Base-by-base conservation (phyloP, 2,888 invertebrate species). In the Lobophora halterata region DNA sequence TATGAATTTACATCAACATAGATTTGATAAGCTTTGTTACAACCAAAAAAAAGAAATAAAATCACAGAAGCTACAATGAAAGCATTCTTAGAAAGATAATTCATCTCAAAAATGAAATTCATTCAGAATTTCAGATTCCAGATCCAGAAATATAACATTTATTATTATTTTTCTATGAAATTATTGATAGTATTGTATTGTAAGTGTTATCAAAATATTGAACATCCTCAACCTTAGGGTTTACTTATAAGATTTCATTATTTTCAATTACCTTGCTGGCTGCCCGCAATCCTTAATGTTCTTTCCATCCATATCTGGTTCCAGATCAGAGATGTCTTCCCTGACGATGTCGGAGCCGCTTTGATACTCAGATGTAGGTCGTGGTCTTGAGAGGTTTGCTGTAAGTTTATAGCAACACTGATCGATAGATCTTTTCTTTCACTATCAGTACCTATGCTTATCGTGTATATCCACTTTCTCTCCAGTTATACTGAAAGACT, bases 231-330 rank as follows among this genome's bases (percentile, higher is more conserved):
- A 17, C 36, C 39, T 18, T n/a, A n/a, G n/a, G n/a, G n/a, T n/a
- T n/a, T n/a, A n/a, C n/a, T n/a, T n/a, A n/a, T n/a, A n/a, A n/a
- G n/a, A n/a, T n/a, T n/a, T n/a, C n/a, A n/a, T n/a, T n/a, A n/a
- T n/a, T n/a, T n/a, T n/a, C n/a, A n/a, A 48, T 83, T 88, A 91
- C 91, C 90, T 91, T 25, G 91, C 91, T 1, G 93, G 93, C 2
- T 91, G 91, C 9, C 91, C 91, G 61, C 93, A 93, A 9, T 88
- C 88, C 60, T 81, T 70, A 56, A 71, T 66, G 5, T 77, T 65
- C 31, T 67, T 77, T 12, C 75, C 75, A 19, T 79, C 79, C 38
- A 85, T 58, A 40, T 86, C 86, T 0, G 87, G 86, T 45, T 90
- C 90, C 5, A 91, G 58, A 11, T 90, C 90, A 0, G 90, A 90